Conservation (phyloP, 2,797 vertebrate genomes). For the Borostomias antarcticus region DNA sequence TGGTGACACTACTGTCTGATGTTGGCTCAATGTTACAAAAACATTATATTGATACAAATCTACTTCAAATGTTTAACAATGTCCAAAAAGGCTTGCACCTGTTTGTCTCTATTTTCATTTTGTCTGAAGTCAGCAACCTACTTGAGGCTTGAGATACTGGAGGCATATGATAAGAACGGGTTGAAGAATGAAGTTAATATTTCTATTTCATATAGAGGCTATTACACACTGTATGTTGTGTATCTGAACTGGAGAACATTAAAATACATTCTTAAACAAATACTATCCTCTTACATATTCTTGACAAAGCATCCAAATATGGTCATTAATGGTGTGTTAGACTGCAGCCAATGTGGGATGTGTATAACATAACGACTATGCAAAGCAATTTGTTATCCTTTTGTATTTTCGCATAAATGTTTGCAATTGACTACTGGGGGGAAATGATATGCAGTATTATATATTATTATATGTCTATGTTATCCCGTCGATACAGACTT, state of each 20-base stretch:
- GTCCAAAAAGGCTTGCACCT: conserved; percentile 79
- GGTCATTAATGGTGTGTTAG: not conserved
- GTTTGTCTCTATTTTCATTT: conserved; percentile 78
- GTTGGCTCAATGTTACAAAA: conserved; percentile 58
- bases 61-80: conserved; percentile 62
- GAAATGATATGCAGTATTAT: not conserved
- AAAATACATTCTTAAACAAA: conserved; percentile 80
- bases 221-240: conserved; percentile 87
- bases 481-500: not conserved
- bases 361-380: not conserved
- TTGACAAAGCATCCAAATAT: not conserved
- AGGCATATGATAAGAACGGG: conserved; percentile 68
- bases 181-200: conserved; percentile 78
- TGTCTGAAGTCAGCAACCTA: conserved; percentile 75
- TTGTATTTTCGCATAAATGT: not conserved
- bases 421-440: not conserved
- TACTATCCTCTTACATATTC: conserved; percentile 25
- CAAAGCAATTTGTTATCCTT: not conserved
- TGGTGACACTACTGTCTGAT: conserved; percentile 76
- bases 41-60: conserved; percentile 61
- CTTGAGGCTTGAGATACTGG: conserved; percentile 73
- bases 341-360: too few species aligned
- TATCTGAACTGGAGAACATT: conserved; percentile 85
- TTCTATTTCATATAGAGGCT: conserved; percentile 87
- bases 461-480: too few species aligned